Evolutionary conservation across 2,113 vertebrate genomes (phyloP), one percentile per base, ranked within the genome.

Genomic region (Verasper variegatus): DNA sequence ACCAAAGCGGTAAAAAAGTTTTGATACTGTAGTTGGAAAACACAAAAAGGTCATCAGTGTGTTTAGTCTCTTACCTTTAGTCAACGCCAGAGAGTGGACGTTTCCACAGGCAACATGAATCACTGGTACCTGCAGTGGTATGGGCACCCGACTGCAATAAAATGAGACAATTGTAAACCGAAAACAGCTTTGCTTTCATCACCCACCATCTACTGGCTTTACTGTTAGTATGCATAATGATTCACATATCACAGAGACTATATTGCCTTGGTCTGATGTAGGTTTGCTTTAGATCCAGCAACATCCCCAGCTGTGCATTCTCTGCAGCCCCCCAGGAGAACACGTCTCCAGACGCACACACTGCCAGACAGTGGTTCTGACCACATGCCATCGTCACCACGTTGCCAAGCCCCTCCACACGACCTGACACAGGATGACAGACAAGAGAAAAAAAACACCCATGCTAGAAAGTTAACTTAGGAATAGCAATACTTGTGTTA

Each of bases 81-180:
- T 96, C 77, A 99, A 91, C 12, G 96, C 96, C 88, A 98, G 82
- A 0, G 97, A 98, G 89, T 98, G 97, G 71, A 91, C 93, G 76
- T 95, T 95, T 86, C 97, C 97, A 91, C 97, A 98, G 77, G 96
- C 94, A 81, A 99, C 96, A 71, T 98, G 97, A 68, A 96, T 86
- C 86, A 98, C 95, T 26, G 94, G 94, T 76, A 96, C 91, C 60
- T 92, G 92, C 72, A 96, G 63, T 45, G 95, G 94, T 68, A 95
- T 93, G 24, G 95, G 93, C 74, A 96, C 95, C 88, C 78, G 94
- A 78, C 92, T 96, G 95, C 74, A 95, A 92, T 47, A 35, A 20
- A 40, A 68, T 10, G 10, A 55, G 24, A 77, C 1, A 20, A 6
- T 76, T 20, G 5, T 9, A 76, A 56, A 12, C 14, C 2, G 7